Conservation (phyloP, 2,113 vertebrate genomes). For the Varanus komodoensis region DNA sequence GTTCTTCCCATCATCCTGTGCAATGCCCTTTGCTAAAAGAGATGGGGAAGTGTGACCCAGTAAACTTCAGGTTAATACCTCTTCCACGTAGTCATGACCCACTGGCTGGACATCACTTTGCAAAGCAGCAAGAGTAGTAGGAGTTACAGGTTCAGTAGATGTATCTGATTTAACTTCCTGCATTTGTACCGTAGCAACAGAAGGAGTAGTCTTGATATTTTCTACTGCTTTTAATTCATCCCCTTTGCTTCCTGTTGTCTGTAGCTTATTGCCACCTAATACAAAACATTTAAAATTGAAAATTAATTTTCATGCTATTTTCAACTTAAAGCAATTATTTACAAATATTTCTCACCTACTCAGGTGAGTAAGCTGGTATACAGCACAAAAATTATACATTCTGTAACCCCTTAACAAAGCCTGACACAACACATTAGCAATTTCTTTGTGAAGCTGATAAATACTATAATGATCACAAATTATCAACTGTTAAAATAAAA, state of each 20-base stretch:
- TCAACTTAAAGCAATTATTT: neutral
- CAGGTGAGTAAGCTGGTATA: neutral
- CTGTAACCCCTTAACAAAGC: neutral
- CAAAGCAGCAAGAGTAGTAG: constrained; percentile 89
- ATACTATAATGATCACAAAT: neutral
- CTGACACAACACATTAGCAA: neutral
- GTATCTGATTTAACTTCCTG: constrained; percentile 85
- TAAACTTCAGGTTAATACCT: constrained; percentile 81
- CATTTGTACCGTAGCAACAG: constrained; percentile 73
- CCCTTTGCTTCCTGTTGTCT: constrained; percentile 86
- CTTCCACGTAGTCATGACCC: constrained; percentile 97
- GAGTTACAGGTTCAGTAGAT: constrained; percentile 82
- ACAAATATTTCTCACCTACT: neutral
- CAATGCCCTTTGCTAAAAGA: neutral
- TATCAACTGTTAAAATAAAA: neutral
- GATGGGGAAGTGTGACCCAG: neutral
- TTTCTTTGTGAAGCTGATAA: neutral
- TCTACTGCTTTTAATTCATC: constrained; percentile 90
- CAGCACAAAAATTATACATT: neutral
- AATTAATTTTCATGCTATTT: constrained; percentile 30
- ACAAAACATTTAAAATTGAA: constrained; percentile 42
- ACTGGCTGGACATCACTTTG: constrained; percentile 98
- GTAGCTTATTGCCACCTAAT: constrained; percentile 93
- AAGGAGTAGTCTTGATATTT: constrained; percentile 77
- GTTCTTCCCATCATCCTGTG: too few relatives aligned